These are phyloP conservation scores for Cremastinae sp. DNA, from an alignment of 2,888 invertebrate genomes.

Conservation along the genomic window DNA sequence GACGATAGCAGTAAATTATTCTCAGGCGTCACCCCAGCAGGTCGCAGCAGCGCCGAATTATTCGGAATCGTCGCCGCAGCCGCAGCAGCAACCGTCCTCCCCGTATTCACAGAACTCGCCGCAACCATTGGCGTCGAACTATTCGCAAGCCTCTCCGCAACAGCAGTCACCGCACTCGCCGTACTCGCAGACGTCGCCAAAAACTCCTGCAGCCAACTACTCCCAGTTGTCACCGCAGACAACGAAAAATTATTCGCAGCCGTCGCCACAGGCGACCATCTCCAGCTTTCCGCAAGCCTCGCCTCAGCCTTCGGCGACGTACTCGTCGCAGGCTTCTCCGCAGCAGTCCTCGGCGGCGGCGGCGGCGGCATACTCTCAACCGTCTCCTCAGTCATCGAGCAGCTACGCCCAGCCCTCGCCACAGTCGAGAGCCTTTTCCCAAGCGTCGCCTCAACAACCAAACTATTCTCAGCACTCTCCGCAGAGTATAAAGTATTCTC, in stretches of 20 bases:
- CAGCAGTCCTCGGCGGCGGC: slow-evolving; percentile 61
- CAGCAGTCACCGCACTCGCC: slow-evolving; percentile 64
- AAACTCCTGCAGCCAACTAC: slow-evolving; percentile 73
- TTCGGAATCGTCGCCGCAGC: slow-evolving; percentile 69
- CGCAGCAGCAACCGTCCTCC: slow-evolving; percentile 65
- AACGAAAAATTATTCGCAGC: slow-evolving; percentile 75
- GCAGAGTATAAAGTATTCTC: slow-evolving; percentile 61
- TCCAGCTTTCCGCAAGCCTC: slow-evolving; percentile 65
- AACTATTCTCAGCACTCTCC: slow-evolving; percentile 79
- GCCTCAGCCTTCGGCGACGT: slow-evolving; percentile 77
- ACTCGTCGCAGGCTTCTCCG: slow-evolving; percentile 67
- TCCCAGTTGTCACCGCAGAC: slow-evolving; percentile 73
- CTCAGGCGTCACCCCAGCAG: slow-evolving; percentile 69
- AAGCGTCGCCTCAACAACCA: slow-evolving; percentile 69
- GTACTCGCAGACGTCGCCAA: slow-evolving; percentile 72
- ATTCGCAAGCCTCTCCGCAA: slow-evolving; percentile 73
- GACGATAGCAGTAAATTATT: slow-evolving; percentile 74
- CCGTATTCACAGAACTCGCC: slow-evolving; percentile 62
- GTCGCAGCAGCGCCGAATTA: slow-evolving; percentile 66
- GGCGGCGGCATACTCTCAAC: slow-evolving; percentile 66
- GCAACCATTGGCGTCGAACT: slow-evolving; percentile 77
- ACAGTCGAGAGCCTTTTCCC: slow-evolving; percentile 67
- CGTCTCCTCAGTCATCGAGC: slow-evolving; percentile 67
- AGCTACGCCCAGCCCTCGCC: slow-evolving; percentile 69
- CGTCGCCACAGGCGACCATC: slow-evolving; percentile 66